phyloP scores from a whole-genome alignment of 2,888 invertebrate genomes.

The Oasisia sp. region DNA sequence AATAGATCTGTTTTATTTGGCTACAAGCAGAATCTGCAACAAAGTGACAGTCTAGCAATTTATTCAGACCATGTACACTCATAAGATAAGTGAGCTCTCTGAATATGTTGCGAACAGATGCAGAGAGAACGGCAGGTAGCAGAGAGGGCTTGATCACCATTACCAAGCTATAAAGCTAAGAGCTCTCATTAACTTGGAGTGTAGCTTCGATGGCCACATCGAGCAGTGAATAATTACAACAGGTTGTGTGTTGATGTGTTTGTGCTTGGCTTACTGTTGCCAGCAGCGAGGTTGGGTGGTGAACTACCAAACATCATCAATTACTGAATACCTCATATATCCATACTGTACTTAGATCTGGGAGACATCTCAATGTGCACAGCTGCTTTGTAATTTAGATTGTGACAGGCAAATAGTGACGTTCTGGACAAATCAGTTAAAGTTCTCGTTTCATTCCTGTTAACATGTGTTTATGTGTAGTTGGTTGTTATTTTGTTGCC shows the following conservation, averaged over 20 bases:
- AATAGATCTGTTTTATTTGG: too few relatives aligned
- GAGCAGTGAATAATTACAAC: not conserved
- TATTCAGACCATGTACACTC: too few relatives aligned
- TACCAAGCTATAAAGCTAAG: slow-evolving; percentile 1
- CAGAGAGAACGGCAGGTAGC: not conserved
- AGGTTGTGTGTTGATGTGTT: not conserved
- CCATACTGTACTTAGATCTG: not conserved
- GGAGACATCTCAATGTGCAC: too few relatives aligned
- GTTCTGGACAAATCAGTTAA: too few relatives aligned
- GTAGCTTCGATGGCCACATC: not conserved
- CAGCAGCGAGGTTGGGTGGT: not conserved
- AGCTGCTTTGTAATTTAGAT: too few relatives aligned
- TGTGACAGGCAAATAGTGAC: too few relatives aligned
- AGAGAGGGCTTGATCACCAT: not conserved
- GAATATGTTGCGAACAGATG: not conserved
- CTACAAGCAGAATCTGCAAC: too few relatives aligned
- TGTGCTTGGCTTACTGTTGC: not conserved
- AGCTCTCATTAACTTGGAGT: not conserved
- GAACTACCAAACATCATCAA: not conserved
- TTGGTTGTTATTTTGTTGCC: not conserved
- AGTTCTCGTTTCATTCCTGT: too few relatives aligned
- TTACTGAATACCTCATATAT: not conserved
- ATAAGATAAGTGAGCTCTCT: too few relatives aligned
- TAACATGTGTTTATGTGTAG: too few relatives aligned
- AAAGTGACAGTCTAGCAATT: too few relatives aligned